phyloP scores from a whole-genome alignment of 2,113 vertebrate species.

The Uropsilus gracilis region DNA sequence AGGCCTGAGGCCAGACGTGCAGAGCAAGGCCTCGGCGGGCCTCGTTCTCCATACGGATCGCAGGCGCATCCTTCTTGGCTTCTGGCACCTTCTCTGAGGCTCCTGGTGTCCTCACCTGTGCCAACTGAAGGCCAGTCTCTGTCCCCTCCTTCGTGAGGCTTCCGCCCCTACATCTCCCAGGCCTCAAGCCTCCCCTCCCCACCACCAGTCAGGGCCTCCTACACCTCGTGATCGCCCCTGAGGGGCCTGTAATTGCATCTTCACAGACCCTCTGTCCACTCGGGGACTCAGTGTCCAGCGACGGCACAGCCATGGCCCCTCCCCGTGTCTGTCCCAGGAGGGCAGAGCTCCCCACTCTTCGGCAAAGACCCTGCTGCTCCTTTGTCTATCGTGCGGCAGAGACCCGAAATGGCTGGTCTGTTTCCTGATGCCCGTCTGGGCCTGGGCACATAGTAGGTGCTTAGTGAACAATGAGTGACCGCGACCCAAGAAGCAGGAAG shows the following conservation, averaged over 20 bases:
- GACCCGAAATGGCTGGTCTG: too few relatives aligned
- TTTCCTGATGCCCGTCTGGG: background rate
- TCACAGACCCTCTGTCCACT: background rate
- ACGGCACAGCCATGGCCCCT: rapidly evolving
- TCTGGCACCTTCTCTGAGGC: background rate
- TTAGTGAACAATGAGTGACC: background rate
- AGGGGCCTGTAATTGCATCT: too few relatives aligned
- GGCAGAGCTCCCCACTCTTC: background rate
- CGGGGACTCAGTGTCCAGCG: background rate
- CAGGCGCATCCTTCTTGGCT: too few relatives aligned
- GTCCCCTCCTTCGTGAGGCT: background rate
- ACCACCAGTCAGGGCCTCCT: background rate
- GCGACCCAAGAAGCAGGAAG: background rate
- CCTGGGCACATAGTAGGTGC: background rate
- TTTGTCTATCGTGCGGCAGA: too few relatives aligned
- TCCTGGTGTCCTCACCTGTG: too few relatives aligned
- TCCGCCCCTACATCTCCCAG: background rate
- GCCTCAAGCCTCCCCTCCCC: background rate
- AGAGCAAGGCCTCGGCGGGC: too few relatives aligned
- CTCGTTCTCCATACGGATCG: too few relatives aligned
- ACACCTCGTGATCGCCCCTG: background rate
- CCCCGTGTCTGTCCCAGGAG: background rate
- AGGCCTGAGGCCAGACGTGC: too few relatives aligned
- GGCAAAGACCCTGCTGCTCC: background rate
- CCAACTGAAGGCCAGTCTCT: background rate